Evolutionary conservation across 2,888 invertebrate genomes (phyloP), one percentile per base, ranked within the genome.

Genomic region (Boloria euphrosyne): DNA sequence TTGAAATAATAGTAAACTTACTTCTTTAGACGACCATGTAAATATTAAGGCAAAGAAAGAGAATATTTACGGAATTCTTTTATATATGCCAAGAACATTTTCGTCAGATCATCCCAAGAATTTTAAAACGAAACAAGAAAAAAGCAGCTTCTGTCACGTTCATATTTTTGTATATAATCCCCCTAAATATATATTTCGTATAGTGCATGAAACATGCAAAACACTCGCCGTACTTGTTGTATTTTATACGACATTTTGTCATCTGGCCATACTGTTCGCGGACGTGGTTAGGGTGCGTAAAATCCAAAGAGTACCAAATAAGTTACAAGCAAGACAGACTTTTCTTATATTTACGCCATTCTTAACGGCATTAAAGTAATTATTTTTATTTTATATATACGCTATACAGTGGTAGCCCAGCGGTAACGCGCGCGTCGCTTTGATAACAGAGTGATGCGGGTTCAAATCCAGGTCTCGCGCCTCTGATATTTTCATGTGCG

Each of bases 201-300:
- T 74, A 76, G 76, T 77, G 76, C 78, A 86, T 87, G 80, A 86
- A 87, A 84, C 75, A 86, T 87, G 83, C 86, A 86, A 75, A 79
- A 67, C 76, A 74, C 73, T 70, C 71, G 75, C 74, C 78, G 82
- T 79, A 75, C 78, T 75, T 73, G 75, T 79, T 80, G 84, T 86
- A 84, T 86, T 85, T 86, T 83, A 85, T 83, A 79, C 79, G 81
- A 82, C 79, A 80, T 85, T 86, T 87, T 87, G 87, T 85, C 86
- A 86, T 87, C 82, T 83, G 81, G 78, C 81, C 80, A 80, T 79
- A 80, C 80, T 78, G 74, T 73, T 69, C 68, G 72, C 68, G 80
- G 71, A 85, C 87, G 87, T 85, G 86, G 78, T 68, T 67, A 74
- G 87, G 67, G 72, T 86, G 80, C 83, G 83, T 82, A 83, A 84